phyloP scores from a whole-genome alignment of 2,888 invertebrate species.

The Erpobdella octoculata region DNA sequence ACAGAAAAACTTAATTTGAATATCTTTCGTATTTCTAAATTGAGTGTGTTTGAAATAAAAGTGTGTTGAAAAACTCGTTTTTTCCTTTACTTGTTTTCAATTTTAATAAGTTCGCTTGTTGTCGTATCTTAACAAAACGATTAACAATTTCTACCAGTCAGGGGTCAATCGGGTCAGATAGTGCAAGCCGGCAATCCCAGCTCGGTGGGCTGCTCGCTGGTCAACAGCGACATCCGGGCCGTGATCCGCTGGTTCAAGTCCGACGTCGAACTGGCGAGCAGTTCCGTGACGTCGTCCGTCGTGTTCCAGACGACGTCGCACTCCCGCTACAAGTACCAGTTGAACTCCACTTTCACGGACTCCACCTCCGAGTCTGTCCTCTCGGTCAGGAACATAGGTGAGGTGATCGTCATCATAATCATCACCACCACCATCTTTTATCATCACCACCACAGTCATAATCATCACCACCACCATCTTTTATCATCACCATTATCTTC shows the following conservation, averaged over 20 bases:
- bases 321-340: constrained; percentile 14
- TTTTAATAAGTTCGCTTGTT: too few relatives aligned
- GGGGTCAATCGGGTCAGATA: neutral
- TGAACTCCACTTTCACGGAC: neutral
- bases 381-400: constrained; percentile 24
- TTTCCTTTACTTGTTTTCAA: too few relatives aligned
- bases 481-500: neutral
- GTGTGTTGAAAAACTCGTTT: too few relatives aligned
- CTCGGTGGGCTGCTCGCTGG: constrained; percentile 21
- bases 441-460: neutral
- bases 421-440: neutral
- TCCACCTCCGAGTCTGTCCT: constrained; percentile 10
- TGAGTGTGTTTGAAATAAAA: too few relatives aligned
- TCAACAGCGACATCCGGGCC: constrained; percentile 9
- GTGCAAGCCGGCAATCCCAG: constrained; percentile 17
- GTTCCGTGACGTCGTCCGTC: neutral
- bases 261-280: constrained; percentile 7
- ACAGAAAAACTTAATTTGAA: too few relatives aligned
- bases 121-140: too few relatives aligned
- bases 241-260: constrained; percentile 21
- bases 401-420: neutral
- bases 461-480: neutral
- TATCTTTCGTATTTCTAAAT: too few relatives aligned
- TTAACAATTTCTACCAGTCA: too few relatives aligned
- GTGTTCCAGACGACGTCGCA: neutral